Evolutionary conservation across 2,113 vertebrate genomes (phyloP).

Genomic region (Arenaria interpres): DNA sequence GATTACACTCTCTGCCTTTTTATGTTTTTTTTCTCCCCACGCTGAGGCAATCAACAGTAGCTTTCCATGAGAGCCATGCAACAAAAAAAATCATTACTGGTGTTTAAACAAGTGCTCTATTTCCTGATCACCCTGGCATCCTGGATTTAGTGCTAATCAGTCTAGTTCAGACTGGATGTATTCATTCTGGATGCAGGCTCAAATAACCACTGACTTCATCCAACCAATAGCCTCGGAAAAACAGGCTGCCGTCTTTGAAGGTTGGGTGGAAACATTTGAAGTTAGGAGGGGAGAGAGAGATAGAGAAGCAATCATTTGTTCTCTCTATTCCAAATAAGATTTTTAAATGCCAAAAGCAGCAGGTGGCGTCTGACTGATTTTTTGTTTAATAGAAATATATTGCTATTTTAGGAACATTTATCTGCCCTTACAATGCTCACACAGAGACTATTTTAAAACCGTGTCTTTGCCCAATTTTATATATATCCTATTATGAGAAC

Average conservation of each 20-base stretch:
- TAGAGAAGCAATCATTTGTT: conserved; percentile 36
- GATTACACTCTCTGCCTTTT: not conserved
- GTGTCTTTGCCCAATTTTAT: not conserved
- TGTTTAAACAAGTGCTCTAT: not conserved
- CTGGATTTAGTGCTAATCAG: conserved; percentile 25
- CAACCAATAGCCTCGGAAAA: not conserved
- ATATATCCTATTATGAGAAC: conserved; percentile 31
- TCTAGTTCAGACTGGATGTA: conserved; percentile 22
- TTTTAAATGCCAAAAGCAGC: conserved; percentile 64
- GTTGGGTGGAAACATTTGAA: not conserved
- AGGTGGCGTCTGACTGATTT: conserved; percentile 54
- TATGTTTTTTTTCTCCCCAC: not conserved
- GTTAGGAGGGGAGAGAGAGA: conserved; percentile 18
- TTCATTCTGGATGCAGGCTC: conserved; percentile 15
- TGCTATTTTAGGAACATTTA: conserved; percentile 57
- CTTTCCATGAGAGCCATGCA: conserved; percentile 1
- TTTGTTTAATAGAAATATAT: conserved; percentile 54
- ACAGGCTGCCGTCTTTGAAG: not conserved
- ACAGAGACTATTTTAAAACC: conserved; percentile 35
- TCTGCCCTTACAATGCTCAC: not conserved
- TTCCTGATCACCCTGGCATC: conserved; percentile 4
- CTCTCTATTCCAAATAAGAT: conserved; percentile 41
- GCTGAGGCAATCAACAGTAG: conserved; percentile 3
- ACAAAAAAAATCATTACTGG: conserved; percentile 1
- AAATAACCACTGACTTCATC: not conserved